phyloP scores from a whole-genome alignment of 2,888 invertebrate genomes.

The Achlya flavicornis region DNA sequence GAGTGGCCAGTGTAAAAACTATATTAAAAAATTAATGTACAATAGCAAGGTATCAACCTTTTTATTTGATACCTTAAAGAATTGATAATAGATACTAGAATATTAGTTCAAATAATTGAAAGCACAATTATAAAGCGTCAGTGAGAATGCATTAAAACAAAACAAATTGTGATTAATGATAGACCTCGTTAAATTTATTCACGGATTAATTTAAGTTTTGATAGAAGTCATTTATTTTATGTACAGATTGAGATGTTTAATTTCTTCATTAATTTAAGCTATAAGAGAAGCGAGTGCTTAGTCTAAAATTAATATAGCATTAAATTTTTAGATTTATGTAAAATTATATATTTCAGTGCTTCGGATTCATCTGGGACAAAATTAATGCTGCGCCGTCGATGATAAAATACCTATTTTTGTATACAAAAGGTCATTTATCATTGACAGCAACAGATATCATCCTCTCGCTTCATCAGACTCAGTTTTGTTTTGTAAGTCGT shows the following conservation, averaged over 20 bases:
- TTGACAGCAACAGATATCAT: slow-evolving; percentile 63
- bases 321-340: slow-evolving; percentile 31
- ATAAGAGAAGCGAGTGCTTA: slow-evolving; percentile 29
- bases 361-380: slow-evolving; percentile 78
- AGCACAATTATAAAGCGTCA: slow-evolving; percentile 32
- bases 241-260: slow-evolving; percentile 18
- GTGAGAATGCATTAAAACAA: slow-evolving; percentile 21
- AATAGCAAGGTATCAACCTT: background rate
- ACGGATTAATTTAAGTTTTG: slow-evolving; percentile 11
- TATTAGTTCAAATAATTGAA: slow-evolving; percentile 24
- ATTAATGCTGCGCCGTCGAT: slow-evolving; percentile 56
- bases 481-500: background rate
- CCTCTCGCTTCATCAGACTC: slow-evolving; percentile 68
- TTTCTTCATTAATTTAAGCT: slow-evolving; percentile 13
- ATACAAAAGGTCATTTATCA: slow-evolving; percentile 51
- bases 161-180: slow-evolving; percentile 12
- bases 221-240: slow-evolving; percentile 25
- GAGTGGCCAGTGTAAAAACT: background rate
- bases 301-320: slow-evolving; percentile 31
- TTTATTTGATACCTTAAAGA: slow-evolving; percentile 7
- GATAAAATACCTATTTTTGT: slow-evolving; percentile 46
- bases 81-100: slow-evolving; percentile 14
- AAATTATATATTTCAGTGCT: slow-evolving; percentile 62
- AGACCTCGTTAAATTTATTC: background rate
- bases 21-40: no score